Base-by-base conservation (phyloP, 2,797 vertebrate species). In the Lepus oiostolus region DNA sequence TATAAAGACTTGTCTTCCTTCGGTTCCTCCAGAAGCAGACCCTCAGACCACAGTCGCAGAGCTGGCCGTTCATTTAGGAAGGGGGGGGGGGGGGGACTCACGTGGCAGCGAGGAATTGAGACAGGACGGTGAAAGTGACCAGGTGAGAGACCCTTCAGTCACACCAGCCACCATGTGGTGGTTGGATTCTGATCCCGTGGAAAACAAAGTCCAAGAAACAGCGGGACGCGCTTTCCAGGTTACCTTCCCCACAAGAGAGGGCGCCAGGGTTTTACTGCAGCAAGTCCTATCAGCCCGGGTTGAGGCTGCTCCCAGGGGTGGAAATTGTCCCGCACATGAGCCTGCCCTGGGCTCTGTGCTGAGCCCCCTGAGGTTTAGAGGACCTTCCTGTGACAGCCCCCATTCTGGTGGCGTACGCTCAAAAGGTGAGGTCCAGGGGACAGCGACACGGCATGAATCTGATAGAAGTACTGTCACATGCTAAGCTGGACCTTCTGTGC, bases 331-430 rank as follows among this genome's bases (percentile, higher is more conserved):
- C 14, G 28, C 16, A 16, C 3, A 21, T 47, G 7, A 5, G 4
- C 50, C 47, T n/a, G 42, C n/a, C 52, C 71, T 70, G 42, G n/a
- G 16, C 13, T 52, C 42, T 76, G 7, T 17, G 11, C 24, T 11
- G 0, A n/a, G 47, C 24, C 22, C 13, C 32, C n/a, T 19, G n/a
- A 65, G 76, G 52, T 62, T 32, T 9, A 2, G 10, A 28, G 58
- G 28, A 68, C 32, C 70, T 84, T 28, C 19, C 2, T 1, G 0
- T 0, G 10, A 38, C 13, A 47, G n/a, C 70, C 42, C 1, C 10
- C 30, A 21, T 7, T 8, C 19, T 3, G 24, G 30, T 54, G 13
- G 2, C 21, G 2, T 19, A 5, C 7, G 1, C 26, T 22, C 30
- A 16, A 22, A 24, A 76, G 62, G 28, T 30, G 13, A 52, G 13